Percentiles rank a stretch among this genome's conserved stretches.
Evolutionary conservation across 2,113 vertebrate genomes (phyloP).

Genomic region (Siniperca chuatsi): DNA sequence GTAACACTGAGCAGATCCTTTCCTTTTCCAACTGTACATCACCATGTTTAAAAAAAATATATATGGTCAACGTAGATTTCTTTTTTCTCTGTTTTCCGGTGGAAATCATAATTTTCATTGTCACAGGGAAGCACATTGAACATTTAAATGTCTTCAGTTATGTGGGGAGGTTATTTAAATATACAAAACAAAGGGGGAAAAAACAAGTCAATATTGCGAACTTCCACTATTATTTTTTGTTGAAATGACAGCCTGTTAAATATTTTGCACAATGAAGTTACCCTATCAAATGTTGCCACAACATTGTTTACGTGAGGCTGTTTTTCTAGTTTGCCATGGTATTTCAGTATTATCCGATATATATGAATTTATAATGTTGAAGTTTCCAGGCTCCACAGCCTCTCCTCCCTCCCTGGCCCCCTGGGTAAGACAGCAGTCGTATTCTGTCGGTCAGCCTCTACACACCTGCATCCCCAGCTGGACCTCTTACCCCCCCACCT

Average conservation of each 20-base stretch:
- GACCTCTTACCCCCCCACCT: conserved; percentile 57
- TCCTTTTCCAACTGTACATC: background rate
- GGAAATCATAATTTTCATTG: background rate
- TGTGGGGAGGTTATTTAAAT: background rate
- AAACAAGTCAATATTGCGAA: background rate
- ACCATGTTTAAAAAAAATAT: too few relatives aligned
- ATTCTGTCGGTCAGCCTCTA: conserved; percentile 79
- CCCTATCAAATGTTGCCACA: background rate
- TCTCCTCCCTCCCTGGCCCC: conserved; percentile 47
- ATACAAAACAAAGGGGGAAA: background rate
- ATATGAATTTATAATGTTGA: background rate
- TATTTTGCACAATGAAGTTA: background rate
- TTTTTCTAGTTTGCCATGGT: background rate
- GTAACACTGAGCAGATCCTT: background rate
- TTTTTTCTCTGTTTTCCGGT: too few relatives aligned
- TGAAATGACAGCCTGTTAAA: background rate
- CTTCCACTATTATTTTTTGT: background rate
- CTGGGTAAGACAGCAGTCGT: conserved; percentile 73
- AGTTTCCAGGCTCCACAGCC: conserved; percentile 24
- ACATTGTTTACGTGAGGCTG: rapidly evolving
- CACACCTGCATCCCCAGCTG: conserved; percentile 86
- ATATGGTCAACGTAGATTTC: background rate
- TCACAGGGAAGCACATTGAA: background rate
- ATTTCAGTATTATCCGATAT: background rate
- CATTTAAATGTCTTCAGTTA: background rate